Conservation (phyloP, 2,113 vertebrate genomes). For the Phaethornis superciliosus region DNA sequence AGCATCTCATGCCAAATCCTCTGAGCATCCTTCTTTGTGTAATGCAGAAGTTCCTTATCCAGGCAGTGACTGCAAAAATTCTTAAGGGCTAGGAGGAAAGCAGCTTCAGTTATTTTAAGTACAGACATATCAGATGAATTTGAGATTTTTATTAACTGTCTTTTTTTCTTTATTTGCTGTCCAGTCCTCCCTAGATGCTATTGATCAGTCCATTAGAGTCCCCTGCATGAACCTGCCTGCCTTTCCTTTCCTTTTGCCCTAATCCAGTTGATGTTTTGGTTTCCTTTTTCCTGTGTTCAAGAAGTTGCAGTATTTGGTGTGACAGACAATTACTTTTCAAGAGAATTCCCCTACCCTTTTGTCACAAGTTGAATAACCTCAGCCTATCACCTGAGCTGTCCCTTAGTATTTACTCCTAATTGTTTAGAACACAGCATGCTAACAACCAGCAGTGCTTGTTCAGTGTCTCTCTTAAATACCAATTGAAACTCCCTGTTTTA, state of each 20-base stretch:
- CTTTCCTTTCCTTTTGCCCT: neutral
- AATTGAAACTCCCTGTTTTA: neutral
- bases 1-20: neutral
- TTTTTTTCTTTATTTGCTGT: neutral
- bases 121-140: neutral
- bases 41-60: neutral
- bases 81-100: neutral
- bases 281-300: neutral
- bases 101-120: neutral
- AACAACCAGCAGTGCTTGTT: slow-evolving; percentile 10
- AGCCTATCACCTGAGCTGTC: slow-evolving; percentile 12
- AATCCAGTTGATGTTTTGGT: neutral
- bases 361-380: slow-evolving; percentile 52
- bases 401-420: slow-evolving; percentile 41
- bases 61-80: neutral
- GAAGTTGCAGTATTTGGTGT: slow-evolving; percentile 14
- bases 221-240: neutral
- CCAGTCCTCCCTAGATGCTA: neutral
- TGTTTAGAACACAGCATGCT: slow-evolving; percentile 14
- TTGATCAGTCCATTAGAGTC: neutral
- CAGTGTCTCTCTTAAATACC: neutral
- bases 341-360: slow-evolving; percentile 53
- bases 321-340: slow-evolving; percentile 56
- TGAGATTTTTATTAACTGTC: neutral
- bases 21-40: neutral